These are phyloP conservation scores for Sylvietta virens DNA, from an alignment of 2,113 vertebrate genomes.

Conservation along the genomic window DNA sequence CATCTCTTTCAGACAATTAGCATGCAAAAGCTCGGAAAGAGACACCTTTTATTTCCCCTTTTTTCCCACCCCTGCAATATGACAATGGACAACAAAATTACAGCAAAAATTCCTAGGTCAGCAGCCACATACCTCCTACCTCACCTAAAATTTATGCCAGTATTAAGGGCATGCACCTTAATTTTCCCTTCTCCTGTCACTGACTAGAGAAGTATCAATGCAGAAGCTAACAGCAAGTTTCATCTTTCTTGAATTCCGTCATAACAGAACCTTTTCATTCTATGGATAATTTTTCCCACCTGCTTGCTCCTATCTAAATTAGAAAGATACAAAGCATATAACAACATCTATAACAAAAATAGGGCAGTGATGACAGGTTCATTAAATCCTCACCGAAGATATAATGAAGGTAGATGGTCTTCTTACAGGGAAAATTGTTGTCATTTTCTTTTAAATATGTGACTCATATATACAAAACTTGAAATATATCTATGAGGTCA, in stretches of 20 bases:
- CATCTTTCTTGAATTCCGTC: not conserved
- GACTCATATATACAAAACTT: not conserved
- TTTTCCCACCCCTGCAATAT: not conserved
- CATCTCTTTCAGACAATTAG: not conserved
- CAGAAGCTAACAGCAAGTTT: not conserved
- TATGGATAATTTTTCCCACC: not conserved
- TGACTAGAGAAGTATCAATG: not conserved
- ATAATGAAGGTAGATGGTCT: not conserved
- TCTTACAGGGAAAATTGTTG: not conserved
- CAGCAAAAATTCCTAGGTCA: not conserved
- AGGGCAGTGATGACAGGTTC: not conserved
- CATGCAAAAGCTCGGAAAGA: not conserved
- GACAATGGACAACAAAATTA: not conserved
- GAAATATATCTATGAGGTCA: not conserved
- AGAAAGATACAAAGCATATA: not conserved
- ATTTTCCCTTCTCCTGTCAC: not conserved
- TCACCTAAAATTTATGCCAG: not conserved
- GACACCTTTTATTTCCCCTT: not conserved
- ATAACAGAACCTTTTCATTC: not conserved
- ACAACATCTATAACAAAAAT: not conserved
- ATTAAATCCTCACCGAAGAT: not conserved
- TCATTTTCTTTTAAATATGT: not conserved
- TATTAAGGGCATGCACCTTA: not conserved
- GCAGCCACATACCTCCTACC: not conserved
- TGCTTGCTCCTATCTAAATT: not conserved